Conservation (phyloP, 2,888 invertebrate genomes). For the Anticlea derivata region DNA sequence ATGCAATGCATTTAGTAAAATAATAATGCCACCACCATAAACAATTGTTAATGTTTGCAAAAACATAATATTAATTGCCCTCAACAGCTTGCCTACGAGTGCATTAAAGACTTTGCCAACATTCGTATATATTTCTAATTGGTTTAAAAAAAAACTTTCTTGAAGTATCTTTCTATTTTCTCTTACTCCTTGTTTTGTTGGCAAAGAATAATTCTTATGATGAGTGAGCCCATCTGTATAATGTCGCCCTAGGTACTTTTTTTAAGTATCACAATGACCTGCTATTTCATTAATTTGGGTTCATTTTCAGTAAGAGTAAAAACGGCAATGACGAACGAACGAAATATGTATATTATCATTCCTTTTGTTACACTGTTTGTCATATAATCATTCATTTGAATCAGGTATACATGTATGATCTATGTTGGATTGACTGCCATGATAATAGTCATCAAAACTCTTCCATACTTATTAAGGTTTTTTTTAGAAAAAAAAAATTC, state of each 20-base stretch:
- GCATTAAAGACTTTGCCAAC: conserved; percentile 36
- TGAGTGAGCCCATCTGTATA: background rate
- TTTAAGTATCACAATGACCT: background rate
- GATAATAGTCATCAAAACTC: conserved; percentile 12
- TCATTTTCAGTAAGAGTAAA: conserved; percentile 19
- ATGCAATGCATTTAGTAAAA: conserved; percentile 51
- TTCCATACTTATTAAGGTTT: conserved; percentile 16
- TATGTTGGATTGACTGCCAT: conserved; percentile 13
- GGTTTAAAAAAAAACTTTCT: too few species aligned
- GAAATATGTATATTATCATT: conserved; percentile 38
- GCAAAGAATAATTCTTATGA: conserved; percentile 7
- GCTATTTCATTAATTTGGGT: conserved; percentile 10
- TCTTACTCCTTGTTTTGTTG: background rate
- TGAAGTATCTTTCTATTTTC: background rate
- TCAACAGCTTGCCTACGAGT: conserved; percentile 51
- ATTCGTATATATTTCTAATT: conserved; percentile 13
- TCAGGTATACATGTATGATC: conserved; percentile 18
- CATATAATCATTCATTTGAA: conserved; percentile 23
- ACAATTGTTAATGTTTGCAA: conserved; percentile 56
- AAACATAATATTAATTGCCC: conserved; percentile 57
- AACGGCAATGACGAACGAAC: conserved; percentile 39
- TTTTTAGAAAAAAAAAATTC: conserved; percentile 3
- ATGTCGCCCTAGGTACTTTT: background rate
- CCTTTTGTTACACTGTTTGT: conserved; percentile 36
- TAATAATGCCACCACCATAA: conserved; percentile 51